phyloP scores from a whole-genome alignment of 2,888 invertebrate species.

The Pyrgus malvae region DNA sequence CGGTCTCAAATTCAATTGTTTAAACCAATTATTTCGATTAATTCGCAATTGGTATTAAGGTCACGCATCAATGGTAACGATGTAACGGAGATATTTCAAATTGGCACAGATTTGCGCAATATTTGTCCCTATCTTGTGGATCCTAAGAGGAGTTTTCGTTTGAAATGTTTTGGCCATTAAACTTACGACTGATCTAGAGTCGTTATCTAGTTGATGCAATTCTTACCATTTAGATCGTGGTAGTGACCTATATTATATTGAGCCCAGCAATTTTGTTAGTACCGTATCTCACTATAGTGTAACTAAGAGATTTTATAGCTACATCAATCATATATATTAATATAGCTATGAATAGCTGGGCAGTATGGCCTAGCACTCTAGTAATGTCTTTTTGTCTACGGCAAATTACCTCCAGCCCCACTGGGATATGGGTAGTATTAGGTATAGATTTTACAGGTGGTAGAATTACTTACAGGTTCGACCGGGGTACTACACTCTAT shows the following conservation, averaged over 20 bases:
- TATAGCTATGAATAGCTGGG: no score
- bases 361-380: no score
- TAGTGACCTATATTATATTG: not conserved
- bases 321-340: no score
- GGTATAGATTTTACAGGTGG: no score
- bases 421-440: no score
- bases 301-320: no score
- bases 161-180: conserved; percentile 1
- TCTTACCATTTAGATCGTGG: not conserved
- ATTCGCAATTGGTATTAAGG: conserved; percentile 38
- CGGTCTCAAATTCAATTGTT: conserved; percentile 38
- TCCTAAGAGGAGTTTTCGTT: not conserved
- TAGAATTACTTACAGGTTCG: no score
- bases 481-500: no score
- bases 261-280: not conserved
- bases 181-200: conserved; percentile 6
- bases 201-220: conserved; percentile 12
- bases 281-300: not conserved
- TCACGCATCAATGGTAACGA: conserved; percentile 16
- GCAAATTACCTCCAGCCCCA: no score
- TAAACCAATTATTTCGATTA: conserved; percentile 37
- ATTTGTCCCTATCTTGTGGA: not conserved
- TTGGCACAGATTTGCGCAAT: not conserved
- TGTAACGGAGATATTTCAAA: conserved; percentile 10
- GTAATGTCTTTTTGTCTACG: no score